Percentiles rank a stretch among this genome's conserved stretches.
These are phyloP conservation scores for Zeuzera pyrina DNA, from an alignment of 2,888 invertebrate genomes.

Conservation along the genomic window DNA sequence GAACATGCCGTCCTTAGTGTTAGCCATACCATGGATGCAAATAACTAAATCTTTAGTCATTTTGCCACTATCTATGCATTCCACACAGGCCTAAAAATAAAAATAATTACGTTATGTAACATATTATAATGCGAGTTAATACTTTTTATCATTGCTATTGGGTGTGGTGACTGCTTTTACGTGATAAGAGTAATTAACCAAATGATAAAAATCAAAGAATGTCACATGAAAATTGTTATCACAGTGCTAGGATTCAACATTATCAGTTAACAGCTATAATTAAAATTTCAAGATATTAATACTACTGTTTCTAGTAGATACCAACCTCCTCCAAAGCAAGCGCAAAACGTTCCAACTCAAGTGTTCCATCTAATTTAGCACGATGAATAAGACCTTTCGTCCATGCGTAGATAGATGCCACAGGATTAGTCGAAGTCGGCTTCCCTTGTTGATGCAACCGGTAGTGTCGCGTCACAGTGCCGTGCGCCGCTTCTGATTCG, in stretches of 20 bases:
- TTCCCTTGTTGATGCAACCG: constrained; percentile 90
- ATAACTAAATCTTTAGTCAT: constrained; percentile 92
- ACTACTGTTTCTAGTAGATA: too few relatives aligned
- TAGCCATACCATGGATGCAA: constrained; percentile 87
- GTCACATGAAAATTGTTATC: too few relatives aligned
- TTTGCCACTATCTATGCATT: constrained; percentile 85
- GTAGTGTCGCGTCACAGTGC: constrained; percentile 92
- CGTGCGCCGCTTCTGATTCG: constrained; percentile 94
- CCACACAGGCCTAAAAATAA: constrained; percentile 78
- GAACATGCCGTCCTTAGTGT: constrained; percentile 87
- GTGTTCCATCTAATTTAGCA: constrained; percentile 85
- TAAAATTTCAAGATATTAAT: too few relatives aligned
- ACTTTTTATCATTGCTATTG: too few relatives aligned
- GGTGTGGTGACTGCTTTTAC: too few relatives aligned
- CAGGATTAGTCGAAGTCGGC: constrained; percentile 91
- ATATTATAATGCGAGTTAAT: too few relatives aligned
- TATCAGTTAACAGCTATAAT: too few relatives aligned
- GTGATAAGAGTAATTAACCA: too few relatives aligned
- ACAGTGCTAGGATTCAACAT: too few relatives aligned
- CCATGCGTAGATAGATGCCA: constrained; percentile 95
- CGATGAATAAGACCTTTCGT: constrained; percentile 88
- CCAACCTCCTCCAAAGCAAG: constrained; percentile 79
- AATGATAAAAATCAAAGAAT: too few relatives aligned
- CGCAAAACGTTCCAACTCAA: constrained; percentile 81
- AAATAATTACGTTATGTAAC: constrained; percentile 4